A percentile compares a stretch with the other conserved stretches of the same genome.
These are phyloP conservation scores for Odontocolon sp. DNA, from an alignment of 2,888 invertebrate species.

Conservation along the genomic window DNA sequence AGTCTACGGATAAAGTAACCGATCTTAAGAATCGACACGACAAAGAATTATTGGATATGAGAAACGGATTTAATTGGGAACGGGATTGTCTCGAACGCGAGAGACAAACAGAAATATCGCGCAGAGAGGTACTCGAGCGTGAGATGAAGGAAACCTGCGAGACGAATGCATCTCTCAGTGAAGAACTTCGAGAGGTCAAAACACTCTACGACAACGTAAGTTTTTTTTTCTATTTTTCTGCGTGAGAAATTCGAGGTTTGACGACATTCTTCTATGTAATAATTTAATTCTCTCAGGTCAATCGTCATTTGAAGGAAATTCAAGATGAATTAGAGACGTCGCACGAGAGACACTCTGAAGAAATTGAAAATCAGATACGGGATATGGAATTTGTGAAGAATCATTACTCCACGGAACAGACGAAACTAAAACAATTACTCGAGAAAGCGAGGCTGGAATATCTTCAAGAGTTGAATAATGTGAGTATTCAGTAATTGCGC, in stretches of 20 bases:
- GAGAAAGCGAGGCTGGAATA: conserved; percentile 67
- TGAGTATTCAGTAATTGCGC: conserved; percentile 44
- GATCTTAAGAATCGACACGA: conserved; percentile 56
- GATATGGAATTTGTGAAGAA: conserved; percentile 64
- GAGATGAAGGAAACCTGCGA: conserved; percentile 62
- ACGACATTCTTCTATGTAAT: conserved; percentile 2
- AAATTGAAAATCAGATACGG: conserved; percentile 60
- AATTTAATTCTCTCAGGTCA: conserved; percentile 59
- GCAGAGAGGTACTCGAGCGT: conserved; percentile 58
- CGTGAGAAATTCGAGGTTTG: too few species aligned
- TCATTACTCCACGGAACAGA: conserved; percentile 64
- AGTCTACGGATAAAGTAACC: conserved; percentile 52
- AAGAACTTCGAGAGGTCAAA: conserved; percentile 68
- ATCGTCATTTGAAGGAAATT: conserved; percentile 62
- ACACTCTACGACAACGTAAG: conserved; percentile 69
- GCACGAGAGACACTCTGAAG: conserved; percentile 60
- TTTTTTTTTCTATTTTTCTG: too few species aligned
- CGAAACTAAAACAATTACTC: conserved; percentile 62
- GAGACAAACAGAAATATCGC: conserved; percentile 55
- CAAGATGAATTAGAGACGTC: conserved; percentile 64
- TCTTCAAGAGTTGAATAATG: conserved; percentile 69
- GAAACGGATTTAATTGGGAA: conserved; percentile 65
- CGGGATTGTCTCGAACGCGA: conserved; percentile 64
- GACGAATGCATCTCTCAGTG: conserved; percentile 62
- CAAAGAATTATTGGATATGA: conserved; percentile 57